Conservation (phyloP, 2,113 vertebrate genomes). For the Ameiurus melas region DNA sequence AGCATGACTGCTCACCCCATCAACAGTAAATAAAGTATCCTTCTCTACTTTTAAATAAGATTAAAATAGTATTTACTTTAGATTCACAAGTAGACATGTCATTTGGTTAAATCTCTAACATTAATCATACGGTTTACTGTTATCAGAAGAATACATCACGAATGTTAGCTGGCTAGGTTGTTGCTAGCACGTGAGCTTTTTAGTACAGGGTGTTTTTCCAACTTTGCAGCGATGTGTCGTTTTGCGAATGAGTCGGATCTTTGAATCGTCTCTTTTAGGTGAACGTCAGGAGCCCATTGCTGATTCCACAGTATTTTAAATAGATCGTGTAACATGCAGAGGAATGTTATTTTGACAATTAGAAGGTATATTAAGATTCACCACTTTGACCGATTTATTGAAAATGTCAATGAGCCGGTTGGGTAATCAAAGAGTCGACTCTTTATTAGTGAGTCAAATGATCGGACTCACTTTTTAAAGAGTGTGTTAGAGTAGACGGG, state of each 20-base stretch:
- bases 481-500: neutral
- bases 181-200: neutral
- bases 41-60: neutral
- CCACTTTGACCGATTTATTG: neutral
- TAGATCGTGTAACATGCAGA: neutral
- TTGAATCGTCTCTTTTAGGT: neutral
- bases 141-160: neutral
- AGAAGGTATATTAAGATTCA: neutral
- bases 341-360: neutral
- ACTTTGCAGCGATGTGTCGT: conserved; percentile 13
- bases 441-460: neutral
- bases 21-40: conserved; percentile 27
- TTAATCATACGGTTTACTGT: neutral
- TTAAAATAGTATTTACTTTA: neutral
- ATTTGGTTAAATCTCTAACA: neutral
- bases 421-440: neutral
- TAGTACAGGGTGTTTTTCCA: conserved; percentile 2
- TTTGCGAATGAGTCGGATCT: neutral
- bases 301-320: neutral
- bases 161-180: neutral
- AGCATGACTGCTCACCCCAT: neutral
- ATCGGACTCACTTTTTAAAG: neutral
- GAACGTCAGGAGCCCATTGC: neutral
- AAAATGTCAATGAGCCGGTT: neutral
- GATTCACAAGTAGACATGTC: neutral